These are phyloP conservation scores for Chironomus tepperi DNA, from an alignment of 1,140 invertebrate genomes.

Conservation along the genomic window DNA sequence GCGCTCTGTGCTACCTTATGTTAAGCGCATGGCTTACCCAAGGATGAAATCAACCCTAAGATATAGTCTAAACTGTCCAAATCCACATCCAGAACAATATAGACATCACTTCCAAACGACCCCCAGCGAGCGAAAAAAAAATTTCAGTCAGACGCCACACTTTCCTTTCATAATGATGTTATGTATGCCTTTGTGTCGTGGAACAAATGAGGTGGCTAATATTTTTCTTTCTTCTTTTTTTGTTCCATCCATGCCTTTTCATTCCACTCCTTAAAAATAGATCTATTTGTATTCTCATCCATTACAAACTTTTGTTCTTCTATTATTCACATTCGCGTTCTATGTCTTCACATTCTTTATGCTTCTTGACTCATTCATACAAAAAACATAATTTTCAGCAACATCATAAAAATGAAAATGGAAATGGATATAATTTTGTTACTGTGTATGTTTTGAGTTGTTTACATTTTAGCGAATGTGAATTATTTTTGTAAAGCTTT, in stretches of 20 bases:
- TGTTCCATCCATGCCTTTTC: too few relatives aligned
- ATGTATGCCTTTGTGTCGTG: constrained; percentile 5
- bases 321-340: neutral
- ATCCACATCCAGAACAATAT: too few relatives aligned
- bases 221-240: neutral
- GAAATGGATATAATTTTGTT: neutral
- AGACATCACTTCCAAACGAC: too few relatives aligned
- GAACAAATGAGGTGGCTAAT: neutral
- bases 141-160: constrained; percentile 11
- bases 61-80: too few relatives aligned
- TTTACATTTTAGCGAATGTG: too few relatives aligned
- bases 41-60: too few relatives aligned
- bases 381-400: neutral
- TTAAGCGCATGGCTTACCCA: too few relatives aligned
- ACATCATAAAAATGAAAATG: neutral
- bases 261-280: too few relatives aligned
- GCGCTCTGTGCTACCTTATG: too few relatives aligned
- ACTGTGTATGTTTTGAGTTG: neutral
- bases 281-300: neutral
- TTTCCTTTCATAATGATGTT: neutral
- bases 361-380: neutral
- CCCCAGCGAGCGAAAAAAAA: neutral
- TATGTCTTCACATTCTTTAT: too few relatives aligned
- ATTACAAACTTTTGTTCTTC: neutral
- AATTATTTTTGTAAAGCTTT: too few relatives aligned